Evolutionary conservation across 2,888 invertebrate species (phyloP).

Genomic region (Drosophila greeni): DNA sequence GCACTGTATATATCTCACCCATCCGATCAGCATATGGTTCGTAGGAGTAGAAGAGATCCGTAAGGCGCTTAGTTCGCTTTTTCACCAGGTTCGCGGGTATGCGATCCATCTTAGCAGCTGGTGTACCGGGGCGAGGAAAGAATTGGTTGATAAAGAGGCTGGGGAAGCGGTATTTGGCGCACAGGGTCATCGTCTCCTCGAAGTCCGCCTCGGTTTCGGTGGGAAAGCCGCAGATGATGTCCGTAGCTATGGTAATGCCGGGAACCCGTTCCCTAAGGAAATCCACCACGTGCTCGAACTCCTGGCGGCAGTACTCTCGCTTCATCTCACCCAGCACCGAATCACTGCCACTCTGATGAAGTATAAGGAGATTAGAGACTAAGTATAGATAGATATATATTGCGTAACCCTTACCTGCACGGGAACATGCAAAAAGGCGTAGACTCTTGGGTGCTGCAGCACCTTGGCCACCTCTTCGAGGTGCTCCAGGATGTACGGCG

Average conservation of each 20-base stretch:
- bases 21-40: slow-evolving; percentile 87
- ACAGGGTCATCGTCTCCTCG: slow-evolving; percentile 90
- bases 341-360: slow-evolving; percentile 90
- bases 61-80: slow-evolving; percentile 90
- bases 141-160: slow-evolving; percentile 99
- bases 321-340: slow-evolving; percentile 96
- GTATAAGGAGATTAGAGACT: neutral
- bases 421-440: slow-evolving; percentile 97
- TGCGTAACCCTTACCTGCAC: slow-evolving; percentile 83
- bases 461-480: slow-evolving; percentile 92
- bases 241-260: slow-evolving; percentile 96
- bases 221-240: slow-evolving; percentile 99
- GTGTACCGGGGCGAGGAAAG: slow-evolving; percentile 96
- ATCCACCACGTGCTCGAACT: slow-evolving; percentile 94
- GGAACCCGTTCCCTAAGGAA: slow-evolving; percentile 90
- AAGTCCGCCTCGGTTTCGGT: slow-evolving; percentile 96
- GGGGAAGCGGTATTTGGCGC: slow-evolving; percentile 92
- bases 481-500: slow-evolving; percentile 98
- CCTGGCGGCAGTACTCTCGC: slow-evolving; percentile 92
- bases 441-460: slow-evolving; percentile 92
- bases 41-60: slow-evolving; percentile 93
- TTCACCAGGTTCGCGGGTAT: slow-evolving; percentile 94
- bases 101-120: slow-evolving; percentile 92
- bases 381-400: accelerated
- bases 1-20: slow-evolving; percentile 83